Percentiles rank a stretch among this genome's conserved stretches.
These are phyloP conservation scores for Colossoma macropomum DNA, from an alignment of 2,113 vertebrate species.

Conservation along the genomic window DNA sequence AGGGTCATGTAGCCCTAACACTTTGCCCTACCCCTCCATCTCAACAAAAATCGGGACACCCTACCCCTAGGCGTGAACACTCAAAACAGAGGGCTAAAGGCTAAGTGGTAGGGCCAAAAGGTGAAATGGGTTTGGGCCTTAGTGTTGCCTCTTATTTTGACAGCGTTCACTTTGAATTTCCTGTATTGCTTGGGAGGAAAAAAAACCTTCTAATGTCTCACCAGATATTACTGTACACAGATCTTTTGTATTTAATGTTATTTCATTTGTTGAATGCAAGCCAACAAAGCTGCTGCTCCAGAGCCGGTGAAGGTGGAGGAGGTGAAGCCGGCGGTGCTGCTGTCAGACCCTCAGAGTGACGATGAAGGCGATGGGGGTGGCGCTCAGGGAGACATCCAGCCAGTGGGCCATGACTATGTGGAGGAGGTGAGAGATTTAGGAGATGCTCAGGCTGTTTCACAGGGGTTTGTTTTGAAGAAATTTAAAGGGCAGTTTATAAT, in stretches of 20 bases:
- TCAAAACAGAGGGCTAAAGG: too few species aligned
- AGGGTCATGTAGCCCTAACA: too few species aligned
- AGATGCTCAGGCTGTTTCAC: background rate
- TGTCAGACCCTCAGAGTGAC: conserved; percentile 64
- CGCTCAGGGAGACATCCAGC: conserved; percentile 70
- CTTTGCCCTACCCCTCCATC: too few species aligned
- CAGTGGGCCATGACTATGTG: conserved; percentile 76
- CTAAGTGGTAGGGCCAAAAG: too few species aligned
- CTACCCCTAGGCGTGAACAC: too few species aligned
- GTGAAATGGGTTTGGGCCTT: too few species aligned
- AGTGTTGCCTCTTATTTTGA: too few species aligned
- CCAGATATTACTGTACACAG: too few species aligned
- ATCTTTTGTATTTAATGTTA: background rate
- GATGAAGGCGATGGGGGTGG: conserved; percentile 62
- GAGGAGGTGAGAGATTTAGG: conserved; percentile 74
- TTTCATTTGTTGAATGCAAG: conserved; percentile 43
- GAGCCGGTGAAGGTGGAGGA: conserved; percentile 63
- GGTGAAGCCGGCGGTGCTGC: conserved; percentile 43
- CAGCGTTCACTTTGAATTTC: too few species aligned
- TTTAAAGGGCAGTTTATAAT: background rate
- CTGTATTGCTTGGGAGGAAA: too few species aligned
- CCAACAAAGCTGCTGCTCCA: conserved; percentile 62
- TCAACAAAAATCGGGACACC: too few species aligned
- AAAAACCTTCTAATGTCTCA: too few species aligned
- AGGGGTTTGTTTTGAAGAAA: background rate